Base-by-base conservation (phyloP, 1,140 invertebrate species). In the Mizuhopecten yessoensis region DNA sequence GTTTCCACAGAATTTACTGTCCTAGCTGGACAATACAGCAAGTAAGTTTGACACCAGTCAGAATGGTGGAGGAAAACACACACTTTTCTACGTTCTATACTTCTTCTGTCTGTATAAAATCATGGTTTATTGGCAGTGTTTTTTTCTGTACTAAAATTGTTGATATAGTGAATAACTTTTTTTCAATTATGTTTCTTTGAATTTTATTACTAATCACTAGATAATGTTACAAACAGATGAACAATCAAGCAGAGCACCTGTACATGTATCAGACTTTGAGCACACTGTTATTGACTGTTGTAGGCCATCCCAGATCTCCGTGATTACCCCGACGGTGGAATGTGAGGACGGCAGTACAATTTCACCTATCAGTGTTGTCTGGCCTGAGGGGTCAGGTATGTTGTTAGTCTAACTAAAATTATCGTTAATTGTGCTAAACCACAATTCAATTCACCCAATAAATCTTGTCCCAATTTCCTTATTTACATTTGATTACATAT, bases 321-420 rank as follows among this genome's bases (percentile, higher is more conserved):
- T 95, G 3, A 92, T 94, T 34, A 75, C 93, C 1, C 95, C 95
- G 15, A 91, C 94, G 86, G 94, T 96, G 13, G 95, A 96, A 87
- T 95, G 94, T 95, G 96, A 96, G 75, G 96, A 96, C 93, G 95
- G 95, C 34, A 95, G 93, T 89, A 95, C 88, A 1, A 93, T 96
- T 33, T 92, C 92, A 49, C 96, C 96, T 15, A 88, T 96, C 45
- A 92, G 90, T 23, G 93, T 96, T 57, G 91, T 91, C 33, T 96
- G 96, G 92, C 89, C 92, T 20, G 92, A 95, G 42, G 93, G 95
- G 86, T 90, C 94, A 90, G 95, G 96, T 96, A 91, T 91, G 95
- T 92, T 17, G 94, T 92, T 9, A 20, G 10, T 33, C n/a, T 11
- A 42, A 33, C 17, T 39, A 13, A 39, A 33, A 5, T n/a, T n/a